Evolutionary conservation across 2,113 vertebrate genomes (phyloP).

Genomic region (Pandion haliaetus): DNA sequence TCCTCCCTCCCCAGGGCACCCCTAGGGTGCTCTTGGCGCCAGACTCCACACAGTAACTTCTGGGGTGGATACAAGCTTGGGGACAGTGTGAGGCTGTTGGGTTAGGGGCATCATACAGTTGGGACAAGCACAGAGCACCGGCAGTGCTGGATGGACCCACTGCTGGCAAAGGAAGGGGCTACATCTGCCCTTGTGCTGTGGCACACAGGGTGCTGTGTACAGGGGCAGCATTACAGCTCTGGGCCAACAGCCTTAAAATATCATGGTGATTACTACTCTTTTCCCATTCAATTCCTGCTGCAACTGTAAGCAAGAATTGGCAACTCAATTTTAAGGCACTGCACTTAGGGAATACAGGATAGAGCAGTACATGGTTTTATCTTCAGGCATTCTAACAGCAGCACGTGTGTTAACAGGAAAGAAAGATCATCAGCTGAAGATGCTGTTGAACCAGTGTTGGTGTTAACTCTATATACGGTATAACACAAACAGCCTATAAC

Average conservation of each 20-base stretch:
- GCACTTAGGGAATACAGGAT: neutral
- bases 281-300: neutral
- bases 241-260: neutral
- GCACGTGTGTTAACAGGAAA: neutral
- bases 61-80: neutral
- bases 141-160: neutral
- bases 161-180: neutral
- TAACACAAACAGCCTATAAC: neutral
- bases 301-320: neutral
- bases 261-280: neutral
- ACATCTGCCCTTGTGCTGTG: neutral
- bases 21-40: neutral
- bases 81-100: neutral
- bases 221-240: neutral
- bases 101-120: neutral
- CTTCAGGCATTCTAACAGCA: neutral
- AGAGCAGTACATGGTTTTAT: neutral
- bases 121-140: neutral
- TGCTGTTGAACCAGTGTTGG: neutral
- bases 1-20: neutral
- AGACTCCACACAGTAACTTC: neutral
- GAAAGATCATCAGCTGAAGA: neutral
- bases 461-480: neutral
- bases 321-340: neutral
- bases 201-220: neutral